A percentile compares a stretch with the other conserved stretches of the same genome.
Conservation (phyloP, 2,888 invertebrate genomes). For the Trachelus tabidus region DNA sequence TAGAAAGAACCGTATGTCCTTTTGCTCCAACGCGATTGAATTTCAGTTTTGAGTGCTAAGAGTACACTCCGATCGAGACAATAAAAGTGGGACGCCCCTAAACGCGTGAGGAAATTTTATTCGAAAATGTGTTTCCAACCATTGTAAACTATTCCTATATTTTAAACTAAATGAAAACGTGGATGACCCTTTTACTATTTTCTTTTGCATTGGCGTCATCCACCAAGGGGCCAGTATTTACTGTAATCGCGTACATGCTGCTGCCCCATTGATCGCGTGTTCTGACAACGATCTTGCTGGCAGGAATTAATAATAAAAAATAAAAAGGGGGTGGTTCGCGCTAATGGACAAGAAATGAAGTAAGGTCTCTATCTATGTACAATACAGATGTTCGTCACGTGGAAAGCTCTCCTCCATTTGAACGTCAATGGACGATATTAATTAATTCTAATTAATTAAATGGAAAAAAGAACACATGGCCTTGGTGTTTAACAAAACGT, state of each 20-base stretch:
- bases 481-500: slow-evolving; percentile 35
- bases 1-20: background rate
- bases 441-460: slow-evolving; percentile 29
- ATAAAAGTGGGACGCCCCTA: slow-evolving; percentile 50
- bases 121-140: slow-evolving; percentile 36
- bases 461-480: slow-evolving; percentile 32
- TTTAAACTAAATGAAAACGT: slow-evolving; percentile 17
- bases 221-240: background rate
- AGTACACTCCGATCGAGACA: slow-evolving; percentile 26
- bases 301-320: background rate
- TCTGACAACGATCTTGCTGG: background rate
- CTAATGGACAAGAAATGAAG: slow-evolving; percentile 17
- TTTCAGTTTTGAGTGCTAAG: background rate
- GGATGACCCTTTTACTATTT: background rate
- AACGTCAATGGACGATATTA: slow-evolving; percentile 22
- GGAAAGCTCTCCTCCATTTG: slow-evolving; percentile 23
- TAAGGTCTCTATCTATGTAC: slow-evolving; percentile 27
- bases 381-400: slow-evolving; percentile 27
- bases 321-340: slow-evolving; percentile 6
- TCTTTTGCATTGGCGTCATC: slow-evolving; percentile 14
- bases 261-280: background rate
- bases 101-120: slow-evolving; percentile 36
- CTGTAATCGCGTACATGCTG: background rate
- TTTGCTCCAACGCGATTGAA: background rate
- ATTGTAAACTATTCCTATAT: slow-evolving; percentile 27